These are phyloP conservation scores for Zophobas morio DNA, from an alignment of 1,140 invertebrate genomes.

Conservation along the genomic window DNA sequence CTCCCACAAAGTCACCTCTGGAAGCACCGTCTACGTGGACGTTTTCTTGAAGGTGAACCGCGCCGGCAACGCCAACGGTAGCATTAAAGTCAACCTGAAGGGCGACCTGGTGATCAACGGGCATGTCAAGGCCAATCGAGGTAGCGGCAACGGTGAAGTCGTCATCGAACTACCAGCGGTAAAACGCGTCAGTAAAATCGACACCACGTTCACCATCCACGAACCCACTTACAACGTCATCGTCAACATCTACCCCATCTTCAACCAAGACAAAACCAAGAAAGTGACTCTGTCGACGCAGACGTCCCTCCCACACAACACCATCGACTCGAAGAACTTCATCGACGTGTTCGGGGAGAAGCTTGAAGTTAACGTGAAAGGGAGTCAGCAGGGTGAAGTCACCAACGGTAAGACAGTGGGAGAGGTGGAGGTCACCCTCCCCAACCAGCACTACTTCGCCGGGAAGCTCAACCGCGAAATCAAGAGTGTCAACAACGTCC, in stretches of 20 bases:
- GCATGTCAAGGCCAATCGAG: constrained; percentile 71
- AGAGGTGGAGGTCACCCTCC: constrained; percentile 72
- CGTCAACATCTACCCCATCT: constrained; percentile 76
- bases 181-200: constrained; percentile 76
- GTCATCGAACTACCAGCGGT: constrained; percentile 69
- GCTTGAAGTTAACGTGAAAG: constrained; percentile 72
- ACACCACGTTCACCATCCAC: constrained; percentile 71
- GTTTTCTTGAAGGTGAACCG: constrained; percentile 69
- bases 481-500: constrained; percentile 65
- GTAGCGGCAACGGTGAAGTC: constrained; percentile 73
- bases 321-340: constrained; percentile 77
- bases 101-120: constrained; percentile 72
- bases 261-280: constrained; percentile 78
- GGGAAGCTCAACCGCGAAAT: constrained; percentile 68
- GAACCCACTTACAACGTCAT: constrained; percentile 73
- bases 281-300: constrained; percentile 76
- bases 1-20: constrained; percentile 69
- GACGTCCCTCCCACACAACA: constrained; percentile 71
- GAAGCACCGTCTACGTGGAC: constrained; percentile 71
- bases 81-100: constrained; percentile 69
- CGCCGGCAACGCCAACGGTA: constrained; percentile 66
- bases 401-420: constrained; percentile 67
- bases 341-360: constrained; percentile 72
- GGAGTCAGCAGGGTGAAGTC: constrained; percentile 65
- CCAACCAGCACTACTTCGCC: constrained; percentile 71